Base-by-base conservation (phyloP, 1,140 invertebrate genomes). In the Drosophila varians region DNA sequence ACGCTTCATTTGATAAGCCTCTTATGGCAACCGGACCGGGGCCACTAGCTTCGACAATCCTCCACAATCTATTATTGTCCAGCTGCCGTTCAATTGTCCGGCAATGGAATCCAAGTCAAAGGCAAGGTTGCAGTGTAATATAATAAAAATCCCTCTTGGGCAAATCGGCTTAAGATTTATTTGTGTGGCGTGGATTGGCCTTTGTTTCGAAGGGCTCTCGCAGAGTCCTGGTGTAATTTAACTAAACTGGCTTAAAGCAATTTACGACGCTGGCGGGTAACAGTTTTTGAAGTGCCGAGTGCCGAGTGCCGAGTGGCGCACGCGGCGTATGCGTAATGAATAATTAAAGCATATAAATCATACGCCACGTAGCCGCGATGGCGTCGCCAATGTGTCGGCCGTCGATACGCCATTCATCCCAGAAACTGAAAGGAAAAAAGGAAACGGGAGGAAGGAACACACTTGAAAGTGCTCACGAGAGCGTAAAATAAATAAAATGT, bases 301-400 rank as follows among this genome's bases (percentile, higher is more conserved):
- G n/a, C n/a, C n/a, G 16, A 48, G n/a, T 26, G 36, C 38, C 26
- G n/a, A 21, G 18, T 58, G 3, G 28, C 28, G 53, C 14, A 16
- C 49, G 53, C 38, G 62, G 57, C 60, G 68, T 71, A 73, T 69
- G 47, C 47, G 54, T 74, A 82, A 87, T 87, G 65, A 87, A 87
- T 87, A 87, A 87, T 87, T 87, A 87, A 82, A 56, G 54, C 52
- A 77, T 53, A 87, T 87, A 74, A 87, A 87, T 87, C 82, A 87
- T 82, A 87, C 82, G 82, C 61, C 68, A 74, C 47, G 77, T 76
- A 79, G 79, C 31, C 71, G 53, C 48, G 49, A 19, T 52, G 46
- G 57, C 62, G 52, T 71, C 64, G 69, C 51, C 74, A 51, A 76
- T 73, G 57, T 57, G 74, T 71, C 71, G 62, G 73, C 38, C 49